Conservation (phyloP, 35 echinoderm and acorn worm genomes). For the Ophiothrix spiculata region DNA sequence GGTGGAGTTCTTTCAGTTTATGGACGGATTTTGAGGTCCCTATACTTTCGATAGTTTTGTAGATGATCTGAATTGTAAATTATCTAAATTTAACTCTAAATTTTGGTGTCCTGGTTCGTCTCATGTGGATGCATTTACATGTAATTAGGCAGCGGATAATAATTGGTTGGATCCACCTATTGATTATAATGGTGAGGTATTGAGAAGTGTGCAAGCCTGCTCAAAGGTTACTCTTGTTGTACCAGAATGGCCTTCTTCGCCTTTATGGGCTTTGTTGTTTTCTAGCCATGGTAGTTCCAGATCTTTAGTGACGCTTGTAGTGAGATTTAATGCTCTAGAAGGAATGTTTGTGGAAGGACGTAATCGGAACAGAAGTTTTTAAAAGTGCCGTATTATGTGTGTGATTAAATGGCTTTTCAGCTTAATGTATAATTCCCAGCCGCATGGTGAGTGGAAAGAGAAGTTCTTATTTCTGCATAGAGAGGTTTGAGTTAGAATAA, state of each 20-base stretch:
- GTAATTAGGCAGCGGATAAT: neutral
- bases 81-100: neutral
- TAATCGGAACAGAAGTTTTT: neutral
- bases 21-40: neutral
- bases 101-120: neutral
- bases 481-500: neutral
- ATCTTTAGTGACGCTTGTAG: neutral
- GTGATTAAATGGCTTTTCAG: neutral
- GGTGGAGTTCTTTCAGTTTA: neutral
- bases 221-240: neutral
- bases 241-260: neutral
- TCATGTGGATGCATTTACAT: constrained; percentile 11
- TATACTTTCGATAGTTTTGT: constrained; percentile 17
- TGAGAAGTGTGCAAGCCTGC: neutral
- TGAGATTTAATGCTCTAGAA: neutral
- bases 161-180: constrained; percentile 4
- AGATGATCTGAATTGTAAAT: neutral
- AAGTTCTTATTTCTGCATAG: no score
- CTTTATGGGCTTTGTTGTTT: constrained; percentile 3
- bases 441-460: neutral
- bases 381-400: neutral
- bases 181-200: neutral
- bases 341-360: neutral
- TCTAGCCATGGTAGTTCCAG: neutral
- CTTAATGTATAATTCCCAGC: neutral